These are phyloP conservation scores for Leptura quadrifasciata DNA, from an alignment of 2,888 invertebrate species.

Conservation along the genomic window DNA sequence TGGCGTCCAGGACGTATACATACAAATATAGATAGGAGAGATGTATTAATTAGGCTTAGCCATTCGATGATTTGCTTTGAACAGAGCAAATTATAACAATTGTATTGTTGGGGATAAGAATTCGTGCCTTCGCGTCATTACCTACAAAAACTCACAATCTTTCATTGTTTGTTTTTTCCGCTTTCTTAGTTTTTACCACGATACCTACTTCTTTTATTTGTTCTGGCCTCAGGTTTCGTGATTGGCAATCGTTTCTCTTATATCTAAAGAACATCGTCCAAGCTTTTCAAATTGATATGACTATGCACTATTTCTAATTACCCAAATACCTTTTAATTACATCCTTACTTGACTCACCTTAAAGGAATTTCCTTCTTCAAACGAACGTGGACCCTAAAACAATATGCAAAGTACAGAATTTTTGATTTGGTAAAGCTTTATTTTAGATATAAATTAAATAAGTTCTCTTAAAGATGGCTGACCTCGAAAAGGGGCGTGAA, in stretches of 20 bases:
- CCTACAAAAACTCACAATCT: not conserved
- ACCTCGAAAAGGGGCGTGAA: conserved; percentile 1
- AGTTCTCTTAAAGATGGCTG: conserved; percentile 4
- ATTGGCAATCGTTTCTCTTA: not conserved
- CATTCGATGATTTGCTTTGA: conserved; percentile 14
- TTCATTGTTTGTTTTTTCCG: not conserved
- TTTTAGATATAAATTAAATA: not conserved
- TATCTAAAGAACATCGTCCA: not conserved
- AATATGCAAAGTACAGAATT: not conserved
- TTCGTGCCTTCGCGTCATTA: conserved; percentile 4
- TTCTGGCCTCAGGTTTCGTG: not conserved
- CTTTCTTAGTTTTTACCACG: conserved; percentile 4
- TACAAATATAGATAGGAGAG: conserved; percentile 24
- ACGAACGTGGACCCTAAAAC: not conserved
- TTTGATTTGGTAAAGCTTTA: not conserved
- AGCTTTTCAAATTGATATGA: not conserved
- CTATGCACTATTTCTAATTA: not conserved
- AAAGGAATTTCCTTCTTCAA: not conserved
- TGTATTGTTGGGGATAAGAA: not conserved
- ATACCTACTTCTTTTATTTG: conserved; percentile 3
- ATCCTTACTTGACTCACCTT: not conserved
- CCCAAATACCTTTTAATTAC: not conserved
- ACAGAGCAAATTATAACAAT: conserved; percentile 11
- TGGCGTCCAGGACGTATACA: conserved; percentile 36
- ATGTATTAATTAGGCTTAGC: conserved; percentile 24